These are phyloP conservation scores for Trichogramma pretiosum DNA, from an alignment of 1,140 invertebrate genomes.

Conservation along the genomic window DNA sequence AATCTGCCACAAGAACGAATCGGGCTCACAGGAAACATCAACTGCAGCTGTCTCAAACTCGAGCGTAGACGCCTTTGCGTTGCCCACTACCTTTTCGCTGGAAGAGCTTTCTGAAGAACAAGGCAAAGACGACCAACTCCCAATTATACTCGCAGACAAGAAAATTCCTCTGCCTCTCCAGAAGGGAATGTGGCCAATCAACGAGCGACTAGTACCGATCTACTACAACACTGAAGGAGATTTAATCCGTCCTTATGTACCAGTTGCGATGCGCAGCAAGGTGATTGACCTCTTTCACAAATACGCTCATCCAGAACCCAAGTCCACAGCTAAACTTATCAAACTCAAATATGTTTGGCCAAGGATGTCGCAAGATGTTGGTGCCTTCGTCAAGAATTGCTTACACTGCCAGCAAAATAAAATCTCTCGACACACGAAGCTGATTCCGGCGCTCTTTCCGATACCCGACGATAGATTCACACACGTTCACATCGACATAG, in stretches of 20 bases:
- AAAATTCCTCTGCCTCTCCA: neutral
- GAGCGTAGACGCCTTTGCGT: no score
- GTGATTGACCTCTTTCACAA: neutral
- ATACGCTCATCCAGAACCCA: neutral
- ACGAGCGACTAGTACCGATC: neutral
- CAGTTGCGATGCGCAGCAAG: neutral
- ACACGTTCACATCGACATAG: no score
- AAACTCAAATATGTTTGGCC: no score
- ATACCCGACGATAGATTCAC: no score
- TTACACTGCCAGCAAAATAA: neutral
- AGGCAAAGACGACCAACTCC: neutral
- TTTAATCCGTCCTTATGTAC: neutral
- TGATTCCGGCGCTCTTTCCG: no score
- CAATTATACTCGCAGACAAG: neutral
- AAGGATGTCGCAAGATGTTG: no score
- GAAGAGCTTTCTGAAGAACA: neutral
- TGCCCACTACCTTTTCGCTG: no score
- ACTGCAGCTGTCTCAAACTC: neutral
- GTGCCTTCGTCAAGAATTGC: no score
- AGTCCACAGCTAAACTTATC: no score
- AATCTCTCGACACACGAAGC: conserved; percentile 9
- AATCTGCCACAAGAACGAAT: neutral
- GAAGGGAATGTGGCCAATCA: neutral
- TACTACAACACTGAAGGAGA: neutral
- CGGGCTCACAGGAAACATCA: neutral